Percentiles rank a stretch among this genome's conserved stretches.
Conservation (phyloP, 2,113 vertebrate species). For the Sorex fumeus region DNA sequence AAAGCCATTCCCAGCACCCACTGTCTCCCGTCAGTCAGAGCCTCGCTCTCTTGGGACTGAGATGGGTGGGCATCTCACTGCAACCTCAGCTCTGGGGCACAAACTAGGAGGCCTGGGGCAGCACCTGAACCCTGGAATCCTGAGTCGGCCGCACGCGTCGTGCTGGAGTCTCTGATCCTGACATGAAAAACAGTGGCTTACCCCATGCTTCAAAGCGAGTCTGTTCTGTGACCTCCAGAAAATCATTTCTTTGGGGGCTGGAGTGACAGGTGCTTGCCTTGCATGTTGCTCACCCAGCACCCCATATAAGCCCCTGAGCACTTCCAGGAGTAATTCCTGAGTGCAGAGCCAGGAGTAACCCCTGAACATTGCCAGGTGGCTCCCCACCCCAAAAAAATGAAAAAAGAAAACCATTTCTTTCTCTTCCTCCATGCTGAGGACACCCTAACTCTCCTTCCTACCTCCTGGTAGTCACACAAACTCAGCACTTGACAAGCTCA, state of each 20-base stretch:
- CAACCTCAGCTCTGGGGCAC: background rate
- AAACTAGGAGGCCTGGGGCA: background rate
- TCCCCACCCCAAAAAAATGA: too few species aligned
- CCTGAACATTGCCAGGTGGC: too few species aligned
- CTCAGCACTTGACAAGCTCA: background rate
- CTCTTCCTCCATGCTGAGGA: background rate
- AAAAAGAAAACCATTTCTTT: background rate
- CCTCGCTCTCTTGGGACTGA: too few species aligned
- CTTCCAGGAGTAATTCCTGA: too few species aligned
- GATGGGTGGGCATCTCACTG: background rate
- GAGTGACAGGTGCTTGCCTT: too few species aligned
- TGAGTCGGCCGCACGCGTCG: background rate
- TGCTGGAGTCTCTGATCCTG: background rate
- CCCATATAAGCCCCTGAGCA: too few species aligned
- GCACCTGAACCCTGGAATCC: background rate
- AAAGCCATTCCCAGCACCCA: too few species aligned
- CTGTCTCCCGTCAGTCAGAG: too few species aligned
- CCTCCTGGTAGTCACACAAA: background rate
- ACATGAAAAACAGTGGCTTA: background rate
- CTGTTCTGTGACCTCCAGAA: background rate
- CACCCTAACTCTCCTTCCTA: background rate
- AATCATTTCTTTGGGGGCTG: background rate
- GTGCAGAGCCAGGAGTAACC: too few species aligned
- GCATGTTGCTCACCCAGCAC: too few species aligned
- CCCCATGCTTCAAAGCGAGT: background rate